These are phyloP conservation scores for Ceratosolen fusciceps DNA, from an alignment of 1,140 invertebrate species.

Conservation along the genomic window DNA sequence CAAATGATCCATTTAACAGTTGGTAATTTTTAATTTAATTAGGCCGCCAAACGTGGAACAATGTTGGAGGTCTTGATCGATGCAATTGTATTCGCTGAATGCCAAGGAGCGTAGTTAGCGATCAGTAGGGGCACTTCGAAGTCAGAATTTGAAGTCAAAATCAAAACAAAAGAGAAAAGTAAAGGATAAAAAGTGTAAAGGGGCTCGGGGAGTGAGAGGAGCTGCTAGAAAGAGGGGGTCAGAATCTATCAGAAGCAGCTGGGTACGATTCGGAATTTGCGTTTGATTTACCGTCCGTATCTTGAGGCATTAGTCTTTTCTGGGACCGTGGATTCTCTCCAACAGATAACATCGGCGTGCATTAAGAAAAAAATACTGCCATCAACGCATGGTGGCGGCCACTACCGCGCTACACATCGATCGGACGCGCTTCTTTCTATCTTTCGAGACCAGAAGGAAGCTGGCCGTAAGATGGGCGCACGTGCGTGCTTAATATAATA, in stretches of 20 bases:
- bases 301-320: constrained; percentile 37
- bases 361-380: constrained; percentile 39
- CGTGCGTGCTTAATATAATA: not conserved
- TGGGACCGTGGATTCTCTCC: constrained; percentile 2
- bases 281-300: constrained; percentile 34
- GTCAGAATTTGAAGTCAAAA: too few species aligned
- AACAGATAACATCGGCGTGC: constrained; percentile 24
- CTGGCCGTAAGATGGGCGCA: not conserved
- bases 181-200: not conserved
- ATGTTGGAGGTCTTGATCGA: too few species aligned
- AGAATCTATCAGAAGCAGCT: not conserved
- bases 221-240: not conserved
- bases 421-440: not conserved
- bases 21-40: constrained; percentile 16
- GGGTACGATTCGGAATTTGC: constrained; percentile 14
- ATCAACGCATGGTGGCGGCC: constrained; percentile 9
- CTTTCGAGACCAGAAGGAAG: not conserved
- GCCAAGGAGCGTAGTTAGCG: too few species aligned
- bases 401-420: constrained; percentile 29
- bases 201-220: too few species aligned
- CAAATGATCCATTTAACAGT: constrained; percentile 11
- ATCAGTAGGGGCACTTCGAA: too few species aligned
- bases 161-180: too few species aligned
- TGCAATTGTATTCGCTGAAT: too few species aligned
- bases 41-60: not conserved